Base-by-base conservation (phyloP, 2,797 vertebrate genomes). In the Glossophaga mutica region DNA sequence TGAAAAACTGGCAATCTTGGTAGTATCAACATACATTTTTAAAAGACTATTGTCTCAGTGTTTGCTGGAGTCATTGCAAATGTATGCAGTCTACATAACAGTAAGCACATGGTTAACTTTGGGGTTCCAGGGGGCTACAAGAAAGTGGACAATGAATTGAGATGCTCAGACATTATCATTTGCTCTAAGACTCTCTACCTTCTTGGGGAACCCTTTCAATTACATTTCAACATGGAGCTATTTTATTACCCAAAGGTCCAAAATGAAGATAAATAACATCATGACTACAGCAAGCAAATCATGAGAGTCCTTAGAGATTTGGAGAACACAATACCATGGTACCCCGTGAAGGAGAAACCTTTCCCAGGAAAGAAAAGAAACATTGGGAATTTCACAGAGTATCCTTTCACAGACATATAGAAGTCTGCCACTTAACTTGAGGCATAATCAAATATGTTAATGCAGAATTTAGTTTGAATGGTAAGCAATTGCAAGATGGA, bases 201-300 rank as follows among this genome's bases (percentile, higher is more conserved):
- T 42, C 34, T 39, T 44, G 29, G 32, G 55, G n/a, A 94, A 18
- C 0, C 9, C 82, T 59, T 74, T 70, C 55, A 50, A 10, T 50
- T 46, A 76, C 44, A 59, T 39, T 68, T 93, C 76, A 91, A 83
- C 59, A 19, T 77, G 50, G 82, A 91, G 50, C 39, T 62, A 42
- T 87, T 83, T 92, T 18, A 48, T 81, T 82, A 85, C 34, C 29
- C 52, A 77, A 86, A 91, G 92, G 77, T 89, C 42, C 82, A 68
- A 62, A 89, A 39, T 86, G 73, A 86, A 70, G 34, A 46, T 90
- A 82, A 91, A 48, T 57, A 71, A 46, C 68, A 88, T 82, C 29
- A 44, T 34, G 24, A 57, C 34, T 15, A 11, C 21, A 62, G 37
- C 29, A 73, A 46, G 34, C 22, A 84, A 85, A 74, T 65, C 6